phyloP scores from a whole-genome alignment of 2,113 vertebrate species.

The Sclerurus mexicanus region DNA sequence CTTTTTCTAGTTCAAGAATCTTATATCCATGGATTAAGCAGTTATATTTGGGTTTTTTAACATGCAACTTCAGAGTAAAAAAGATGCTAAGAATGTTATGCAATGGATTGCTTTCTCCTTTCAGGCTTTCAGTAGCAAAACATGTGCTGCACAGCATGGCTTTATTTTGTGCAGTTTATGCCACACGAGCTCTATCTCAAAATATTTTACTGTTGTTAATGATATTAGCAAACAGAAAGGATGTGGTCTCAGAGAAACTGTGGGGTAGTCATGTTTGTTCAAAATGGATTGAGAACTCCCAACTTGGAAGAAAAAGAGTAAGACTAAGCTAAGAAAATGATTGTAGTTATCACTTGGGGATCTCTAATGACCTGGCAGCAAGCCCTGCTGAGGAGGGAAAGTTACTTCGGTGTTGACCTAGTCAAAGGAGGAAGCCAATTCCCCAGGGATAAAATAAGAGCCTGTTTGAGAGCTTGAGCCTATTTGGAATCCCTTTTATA shows the following conservation, averaged over 20 bases:
- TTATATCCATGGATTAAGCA: neutral
- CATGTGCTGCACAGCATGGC: neutral
- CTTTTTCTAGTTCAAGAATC: neutral
- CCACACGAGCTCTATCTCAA: neutral
- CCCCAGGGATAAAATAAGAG: neutral
- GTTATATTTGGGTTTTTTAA: neutral
- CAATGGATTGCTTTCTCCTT: neutral
- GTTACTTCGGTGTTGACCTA: neutral
- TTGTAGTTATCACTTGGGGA: neutral
- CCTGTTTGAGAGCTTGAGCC: neutral
- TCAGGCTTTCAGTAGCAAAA: neutral
- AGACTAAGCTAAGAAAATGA: neutral
- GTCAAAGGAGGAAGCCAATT: conserved; percentile 11
- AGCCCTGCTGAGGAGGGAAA: neutral
- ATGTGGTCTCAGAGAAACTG: neutral
- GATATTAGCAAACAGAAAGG: neutral
- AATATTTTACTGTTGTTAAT: conserved; percentile 1
- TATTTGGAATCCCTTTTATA: conserved; percentile 12
- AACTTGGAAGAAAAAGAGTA: neutral
- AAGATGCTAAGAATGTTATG: neutral
- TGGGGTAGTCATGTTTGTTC: neutral
- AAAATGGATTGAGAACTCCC: neutral
- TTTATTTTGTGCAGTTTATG: neutral
- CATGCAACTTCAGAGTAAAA: neutral
- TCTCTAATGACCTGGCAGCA: neutral